Percentiles rank a stretch among this genome's conserved stretches.
These are phyloP conservation scores for Lasius fuliginosus DNA, from an alignment of 2,888 invertebrate species.

Conservation along the genomic window DNA sequence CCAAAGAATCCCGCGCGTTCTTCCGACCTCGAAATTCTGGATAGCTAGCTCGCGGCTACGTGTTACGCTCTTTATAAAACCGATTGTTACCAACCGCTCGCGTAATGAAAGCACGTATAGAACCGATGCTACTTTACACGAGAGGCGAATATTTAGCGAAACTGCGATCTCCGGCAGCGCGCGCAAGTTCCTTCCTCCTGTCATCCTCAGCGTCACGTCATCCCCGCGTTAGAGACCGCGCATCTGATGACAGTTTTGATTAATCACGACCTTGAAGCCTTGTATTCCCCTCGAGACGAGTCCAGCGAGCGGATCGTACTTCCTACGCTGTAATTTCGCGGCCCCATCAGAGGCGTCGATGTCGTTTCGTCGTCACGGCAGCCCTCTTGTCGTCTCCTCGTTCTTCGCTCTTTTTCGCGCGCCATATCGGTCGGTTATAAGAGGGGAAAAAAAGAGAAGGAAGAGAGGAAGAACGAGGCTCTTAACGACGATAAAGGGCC, in stretches of 20 bases:
- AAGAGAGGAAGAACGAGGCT: not conserved
- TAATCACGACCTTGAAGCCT: conserved; percentile 23
- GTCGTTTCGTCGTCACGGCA: conserved; percentile 56
- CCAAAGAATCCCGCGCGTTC: not conserved
- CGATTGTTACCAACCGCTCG: not conserved
- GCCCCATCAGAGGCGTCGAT: conserved; percentile 30
- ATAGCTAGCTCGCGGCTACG: not conserved
- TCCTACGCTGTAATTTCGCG: conserved; percentile 41
- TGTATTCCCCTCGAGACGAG: not conserved
- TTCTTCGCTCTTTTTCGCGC: not conserved
- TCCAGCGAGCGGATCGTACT: not conserved
- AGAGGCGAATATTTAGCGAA: conserved; percentile 27
- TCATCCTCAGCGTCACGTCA: not conserved
- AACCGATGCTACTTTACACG: conserved; percentile 12
- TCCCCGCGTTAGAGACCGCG: not conserved
- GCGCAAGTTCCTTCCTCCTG: not conserved
- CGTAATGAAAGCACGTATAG: not conserved
- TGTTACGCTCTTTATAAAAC: not conserved
- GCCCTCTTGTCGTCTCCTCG: conserved; percentile 26
- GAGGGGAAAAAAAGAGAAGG: not conserved
- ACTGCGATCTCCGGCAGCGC: conserved; percentile 2
- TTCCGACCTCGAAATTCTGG: not conserved
- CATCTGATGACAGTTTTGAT: conserved; percentile 41
- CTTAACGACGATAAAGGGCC: conserved; percentile 38
- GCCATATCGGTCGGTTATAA: not conserved